Evolutionary conservation across 2,888 invertebrate species (phyloP).

Genomic region (Ligdia adustata): DNA sequence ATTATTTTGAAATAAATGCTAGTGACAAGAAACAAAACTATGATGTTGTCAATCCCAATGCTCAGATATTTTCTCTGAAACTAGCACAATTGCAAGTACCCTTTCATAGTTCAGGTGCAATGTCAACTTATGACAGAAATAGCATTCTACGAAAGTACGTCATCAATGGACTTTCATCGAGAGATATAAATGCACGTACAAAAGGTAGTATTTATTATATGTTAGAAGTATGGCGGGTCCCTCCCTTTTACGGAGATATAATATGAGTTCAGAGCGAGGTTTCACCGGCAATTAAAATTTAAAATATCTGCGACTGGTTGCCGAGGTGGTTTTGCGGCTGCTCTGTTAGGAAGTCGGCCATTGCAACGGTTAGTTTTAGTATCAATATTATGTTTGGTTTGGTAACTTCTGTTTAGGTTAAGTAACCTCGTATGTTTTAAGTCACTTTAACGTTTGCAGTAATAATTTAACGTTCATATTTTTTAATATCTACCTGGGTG

Average conservation of each 20-base stretch:
- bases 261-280: slow-evolving; percentile 35
- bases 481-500: too few species aligned
- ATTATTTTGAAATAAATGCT: too few species aligned
- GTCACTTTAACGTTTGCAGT: too few species aligned
- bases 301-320: slow-evolving; percentile 31
- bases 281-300: slow-evolving; percentile 43
- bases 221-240: slow-evolving; percentile 6
- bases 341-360: slow-evolving; percentile 1
- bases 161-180: slow-evolving; percentile 12
- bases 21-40: too few species aligned
- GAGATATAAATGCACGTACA: not conserved
- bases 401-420: too few species aligned
- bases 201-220: not conserved
- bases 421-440: too few species aligned
- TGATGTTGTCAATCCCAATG: too few species aligned
- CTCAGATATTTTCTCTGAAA: too few species aligned
- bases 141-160: slow-evolving; percentile 4
- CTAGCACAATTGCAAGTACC: too few species aligned
- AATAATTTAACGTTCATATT: too few species aligned
- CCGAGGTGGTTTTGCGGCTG: slow-evolving; percentile 3
- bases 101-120: not conserved
- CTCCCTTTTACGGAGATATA: slow-evolving; percentile 33
- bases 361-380: not conserved
- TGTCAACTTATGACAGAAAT: not conserved
- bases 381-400: slow-evolving; percentile 11